These are phyloP conservation scores for Hydrozoanthus tunicans DNA, from an alignment of 64 coral and sea anemone species.

Conservation along the genomic window DNA sequence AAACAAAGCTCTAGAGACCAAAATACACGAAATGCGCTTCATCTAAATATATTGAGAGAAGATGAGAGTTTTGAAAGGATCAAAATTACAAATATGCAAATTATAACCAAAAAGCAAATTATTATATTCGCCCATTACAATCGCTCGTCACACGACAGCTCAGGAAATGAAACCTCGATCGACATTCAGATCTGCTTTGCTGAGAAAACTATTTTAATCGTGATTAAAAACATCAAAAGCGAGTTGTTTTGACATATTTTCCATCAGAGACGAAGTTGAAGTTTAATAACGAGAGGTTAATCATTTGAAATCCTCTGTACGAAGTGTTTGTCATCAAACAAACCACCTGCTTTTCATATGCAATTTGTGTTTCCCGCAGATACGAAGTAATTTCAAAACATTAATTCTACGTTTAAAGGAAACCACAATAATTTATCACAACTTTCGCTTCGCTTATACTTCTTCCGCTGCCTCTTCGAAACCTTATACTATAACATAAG, in stretches of 20 bases:
- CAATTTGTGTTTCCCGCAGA: not conserved
- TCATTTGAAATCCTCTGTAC: not conserved
- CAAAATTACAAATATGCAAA: conserved; percentile 7
- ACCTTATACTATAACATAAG: not conserved
- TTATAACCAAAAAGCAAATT: not conserved
- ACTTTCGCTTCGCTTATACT: not conserved
- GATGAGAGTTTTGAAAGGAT: not conserved
- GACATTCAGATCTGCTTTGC: conserved; percentile 19
- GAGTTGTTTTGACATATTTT: not conserved
- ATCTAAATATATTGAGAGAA: not conserved
- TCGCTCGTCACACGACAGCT: conserved; percentile 15
- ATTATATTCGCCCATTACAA: not conserved
- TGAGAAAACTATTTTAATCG: conserved; percentile 22
- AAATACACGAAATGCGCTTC: not conserved
- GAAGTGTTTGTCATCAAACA: not conserved
- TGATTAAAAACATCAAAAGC: not conserved
- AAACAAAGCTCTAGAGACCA: not conserved
- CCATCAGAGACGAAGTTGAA: not conserved
- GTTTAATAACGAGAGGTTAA: conserved; percentile 12
- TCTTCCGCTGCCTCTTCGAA: not conserved
- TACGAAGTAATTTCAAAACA: not conserved
- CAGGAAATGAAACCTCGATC: conserved; percentile 34
- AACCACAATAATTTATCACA: conserved; percentile 44
- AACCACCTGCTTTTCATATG: conserved; percentile 42
- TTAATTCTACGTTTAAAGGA: not conserved